These are phyloP conservation scores for Andrena bicolor DNA, from an alignment of 2,888 invertebrate genomes.

Conservation along the genomic window DNA sequence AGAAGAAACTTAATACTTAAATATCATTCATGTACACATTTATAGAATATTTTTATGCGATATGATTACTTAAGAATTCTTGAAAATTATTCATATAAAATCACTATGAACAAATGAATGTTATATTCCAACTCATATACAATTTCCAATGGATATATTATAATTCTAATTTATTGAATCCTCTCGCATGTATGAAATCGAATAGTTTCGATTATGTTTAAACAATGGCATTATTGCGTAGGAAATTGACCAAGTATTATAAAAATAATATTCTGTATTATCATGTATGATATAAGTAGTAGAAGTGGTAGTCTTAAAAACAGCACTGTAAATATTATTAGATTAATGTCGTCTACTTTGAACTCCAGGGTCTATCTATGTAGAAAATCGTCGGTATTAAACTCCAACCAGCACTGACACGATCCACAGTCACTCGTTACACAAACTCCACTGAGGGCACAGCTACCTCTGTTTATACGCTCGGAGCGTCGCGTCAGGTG, in stretches of 20 bases:
- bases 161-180: no score
- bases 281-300: neutral
- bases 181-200: no score
- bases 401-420: neutral
- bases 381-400: neutral
- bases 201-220: no score
- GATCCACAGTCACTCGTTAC: neutral
- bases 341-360: neutral
- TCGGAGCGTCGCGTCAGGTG: neutral
- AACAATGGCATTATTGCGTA: neutral
- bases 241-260: neutral
- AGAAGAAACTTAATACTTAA: no score
- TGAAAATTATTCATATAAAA: no score
- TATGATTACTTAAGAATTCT: no score
- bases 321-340: neutral
- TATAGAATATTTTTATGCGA: no score
- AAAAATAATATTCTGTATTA: neutral
- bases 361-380: neutral
- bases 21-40: no score
- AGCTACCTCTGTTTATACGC: conserved; percentile 1
- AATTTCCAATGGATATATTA: no score
- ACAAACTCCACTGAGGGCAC: neutral
- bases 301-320: neutral
- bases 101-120: no score
- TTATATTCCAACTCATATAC: no score